Conservation (phyloP, 37 sponge, comb jelly and placozoan species). For the Agelas oroides region DNA sequence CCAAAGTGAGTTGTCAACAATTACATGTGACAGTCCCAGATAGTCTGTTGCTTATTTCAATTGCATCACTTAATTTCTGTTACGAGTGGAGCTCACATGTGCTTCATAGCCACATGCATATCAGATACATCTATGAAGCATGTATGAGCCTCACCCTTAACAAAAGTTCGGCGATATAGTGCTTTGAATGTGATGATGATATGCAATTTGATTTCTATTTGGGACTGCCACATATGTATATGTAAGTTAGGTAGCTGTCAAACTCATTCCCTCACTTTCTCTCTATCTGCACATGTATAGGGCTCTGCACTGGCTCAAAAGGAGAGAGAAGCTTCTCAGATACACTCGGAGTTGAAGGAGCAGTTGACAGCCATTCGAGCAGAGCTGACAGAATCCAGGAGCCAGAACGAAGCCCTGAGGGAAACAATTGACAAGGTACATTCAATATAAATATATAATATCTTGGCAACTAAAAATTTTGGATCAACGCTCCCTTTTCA, state of each 20-base stretch:
- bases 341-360: constrained; percentile 23
- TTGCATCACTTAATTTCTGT: too few relatives aligned
- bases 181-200: too few relatives aligned
- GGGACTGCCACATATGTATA: too few relatives aligned
- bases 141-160: background rate
- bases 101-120: background rate
- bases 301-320: constrained; percentile 9
- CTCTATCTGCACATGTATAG: background rate
- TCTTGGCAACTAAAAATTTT: background rate
- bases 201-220: too few relatives aligned
- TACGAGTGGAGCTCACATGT: too few relatives aligned
- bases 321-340: constrained; percentile 9
- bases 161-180: too few relatives aligned
- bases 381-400: background rate
- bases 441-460: too few relatives aligned
- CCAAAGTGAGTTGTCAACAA: constrained; percentile 35
- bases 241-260: too few relatives aligned
- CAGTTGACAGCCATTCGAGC: constrained; percentile 11
- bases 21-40: background rate
- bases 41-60: too few relatives aligned
- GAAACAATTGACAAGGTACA: too few relatives aligned
- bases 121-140: too few relatives aligned
- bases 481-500: background rate
- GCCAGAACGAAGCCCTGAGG: background rate
- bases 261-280: too few relatives aligned